Base-by-base conservation (phyloP, 2,888 invertebrate genomes). In the Neocrepidodera transversa region DNA sequence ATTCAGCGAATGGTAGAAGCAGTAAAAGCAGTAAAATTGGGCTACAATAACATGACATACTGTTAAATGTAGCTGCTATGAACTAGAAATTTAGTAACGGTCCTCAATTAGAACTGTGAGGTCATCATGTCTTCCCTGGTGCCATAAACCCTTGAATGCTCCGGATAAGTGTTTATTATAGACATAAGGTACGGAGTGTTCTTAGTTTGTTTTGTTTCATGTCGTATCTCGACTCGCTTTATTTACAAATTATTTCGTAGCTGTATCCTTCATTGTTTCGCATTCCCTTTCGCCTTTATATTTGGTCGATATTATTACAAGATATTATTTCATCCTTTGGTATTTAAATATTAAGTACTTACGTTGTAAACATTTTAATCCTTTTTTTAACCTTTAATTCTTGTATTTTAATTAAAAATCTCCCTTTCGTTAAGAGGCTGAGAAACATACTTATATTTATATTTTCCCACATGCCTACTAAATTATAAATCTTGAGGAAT, bases 31-130 rank as follows among this genome's bases (percentile, higher is more conserved):
- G 58, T 69, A 66, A 66, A 72, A 73, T 67, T 70, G 69, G 68
- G 65, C 68, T 68, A 67, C 65, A 71, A 71, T 71, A 71, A 69
- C 69, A 74, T 74, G 74, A 74, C 74, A 74, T 72, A 73, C 73
- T 72, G 72, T 76, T 78, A 77, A 78, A 78, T 78, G 76, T 75
- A 72, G 72, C 74, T 70, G 74, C 73, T 73, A 77, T 77, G 77
- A 77, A 76, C 78, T 78, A 76, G 73, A 78, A 78, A 78, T 78
- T 78, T 76, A 76, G 75, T 77, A 75, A 71, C 73, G 74, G 74
- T 76, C 77, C 77, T 78, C 78, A 79, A 79, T 79, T 79, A 79
- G 77, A 74, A 72, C 76, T 78, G 74, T 78, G 77, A 74, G 72
- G 36, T 43, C 16, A 28, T 42, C 70, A 69, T 71, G 68, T 68